These are phyloP conservation scores for Spea hammondii DNA, from an alignment of 2,797 vertebrate genomes.

Conservation along the genomic window DNA sequence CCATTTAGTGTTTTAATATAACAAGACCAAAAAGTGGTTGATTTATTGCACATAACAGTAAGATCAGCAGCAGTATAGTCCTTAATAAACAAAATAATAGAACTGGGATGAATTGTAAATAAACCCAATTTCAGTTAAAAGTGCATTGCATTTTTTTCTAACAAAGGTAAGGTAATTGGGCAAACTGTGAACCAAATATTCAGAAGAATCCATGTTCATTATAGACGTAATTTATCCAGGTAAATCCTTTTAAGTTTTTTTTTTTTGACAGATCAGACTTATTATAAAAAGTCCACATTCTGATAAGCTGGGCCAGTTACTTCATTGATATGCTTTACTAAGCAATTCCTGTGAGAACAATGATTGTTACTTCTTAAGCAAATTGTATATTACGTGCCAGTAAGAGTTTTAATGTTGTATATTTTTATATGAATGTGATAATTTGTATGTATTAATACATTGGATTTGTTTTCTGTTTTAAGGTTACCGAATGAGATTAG, in stretches of 20 bases:
- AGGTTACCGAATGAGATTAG: conserved; percentile 80
- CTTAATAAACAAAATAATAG: no score
- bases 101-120: no score
- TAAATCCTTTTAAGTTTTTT: background rate
- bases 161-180: no score
- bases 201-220: background rate
- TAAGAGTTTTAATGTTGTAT: no score
- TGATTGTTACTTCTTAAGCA: background rate
- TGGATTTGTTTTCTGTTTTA: conserved; percentile 57
- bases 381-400: background rate
- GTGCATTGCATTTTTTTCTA: no score
- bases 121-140: no score
- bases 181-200: background rate
- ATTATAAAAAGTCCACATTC: background rate
- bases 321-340: background rate
- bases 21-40: no score
- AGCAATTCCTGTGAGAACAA: background rate
- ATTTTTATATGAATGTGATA: no score
- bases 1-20: no score
- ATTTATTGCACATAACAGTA: no score
- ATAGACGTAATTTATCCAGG: background rate
- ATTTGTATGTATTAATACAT: background rate
- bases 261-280: background rate
- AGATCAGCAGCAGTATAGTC: no score
- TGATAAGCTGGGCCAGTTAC: background rate